A percentile compares a stretch with the other conserved stretches of the same genome.
Conservation (phyloP, 2,888 invertebrate species). For the Clepsis dumicolana region DNA sequence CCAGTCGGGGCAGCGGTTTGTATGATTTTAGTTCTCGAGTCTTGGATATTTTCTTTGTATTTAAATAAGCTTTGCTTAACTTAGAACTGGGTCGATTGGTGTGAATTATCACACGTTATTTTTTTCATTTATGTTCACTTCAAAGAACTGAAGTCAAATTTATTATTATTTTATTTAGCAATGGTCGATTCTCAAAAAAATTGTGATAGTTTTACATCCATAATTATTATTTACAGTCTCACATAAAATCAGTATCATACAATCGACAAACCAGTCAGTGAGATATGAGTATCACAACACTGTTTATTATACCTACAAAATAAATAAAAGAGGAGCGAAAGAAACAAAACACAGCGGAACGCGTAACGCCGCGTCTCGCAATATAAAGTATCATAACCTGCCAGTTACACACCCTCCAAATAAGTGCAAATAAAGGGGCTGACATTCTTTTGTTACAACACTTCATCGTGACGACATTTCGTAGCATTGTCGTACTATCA, state of each 20-base stretch:
- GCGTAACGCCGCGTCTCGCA: slow-evolving; percentile 15
- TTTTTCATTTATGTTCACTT: no score
- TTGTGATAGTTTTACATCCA: no score
- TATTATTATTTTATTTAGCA: no score
- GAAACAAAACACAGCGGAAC: slow-evolving; percentile 1
- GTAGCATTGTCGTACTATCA: slow-evolving; percentile 16
- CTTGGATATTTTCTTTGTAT: no score
- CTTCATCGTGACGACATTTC: slow-evolving; percentile 22
- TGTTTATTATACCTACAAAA: slow-evolving; percentile 4
- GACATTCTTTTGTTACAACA: slow-evolving; percentile 18
- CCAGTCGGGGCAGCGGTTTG: no score
- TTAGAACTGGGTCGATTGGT: no score
- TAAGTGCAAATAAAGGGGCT: slow-evolving; percentile 37
- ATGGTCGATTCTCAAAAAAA: no score
- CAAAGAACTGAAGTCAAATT: no score
- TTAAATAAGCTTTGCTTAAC: no score
- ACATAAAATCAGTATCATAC: background rate
- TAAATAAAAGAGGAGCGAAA: slow-evolving; percentile 21
- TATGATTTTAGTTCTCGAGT: no score
- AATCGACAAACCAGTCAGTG: slow-evolving; percentile 5
- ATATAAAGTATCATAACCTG: slow-evolving; percentile 33
- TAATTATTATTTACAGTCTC: no score
- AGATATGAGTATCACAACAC: background rate
- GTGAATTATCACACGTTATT: no score
- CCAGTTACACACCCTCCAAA: slow-evolving; percentile 37